Base-by-base conservation (phyloP, 2,797 vertebrate genomes). In the Valencia hispanica region DNA sequence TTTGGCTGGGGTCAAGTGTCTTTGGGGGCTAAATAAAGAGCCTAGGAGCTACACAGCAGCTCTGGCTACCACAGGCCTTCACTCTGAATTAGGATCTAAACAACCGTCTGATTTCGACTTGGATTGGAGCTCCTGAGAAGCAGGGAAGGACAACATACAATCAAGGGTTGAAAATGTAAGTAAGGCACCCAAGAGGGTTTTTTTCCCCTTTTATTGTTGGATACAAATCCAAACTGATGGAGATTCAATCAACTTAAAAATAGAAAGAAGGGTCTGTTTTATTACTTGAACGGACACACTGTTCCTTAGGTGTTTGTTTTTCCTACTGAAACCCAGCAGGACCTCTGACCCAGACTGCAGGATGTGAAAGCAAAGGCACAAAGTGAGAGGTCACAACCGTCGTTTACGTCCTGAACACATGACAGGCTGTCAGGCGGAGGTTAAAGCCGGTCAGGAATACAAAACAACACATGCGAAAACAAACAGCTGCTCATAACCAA, bases 1-100 rank as follows among this genome's bases (percentile, higher is more conserved):
- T 94, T 91, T 94, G 94, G 87, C 91, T 91, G 94, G 94, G 93
- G 92, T 91, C 91, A 92, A 91, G 88, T 84, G 89, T 92, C 84
- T 92, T 90, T 84, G 2, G 7, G 87, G 92, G 93, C 94, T 95
- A 95, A 94, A 95, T 94, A 94, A 94, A 93, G 94, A 95, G 85
- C 90, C 87, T 88, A 84, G 88, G 85, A 91, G 89, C 92, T 89
- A 86, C 86, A 85, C 86, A 88, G 84, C 84, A 32, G 84, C 85
- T 74, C 81, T 73, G 83, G 77, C 88, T 70, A 84, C 83, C 75
- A 59, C 86, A 81, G 86, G 74, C 86, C 79, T 87, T 92, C 88
- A 66, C 81, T 70, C 84, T 90, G 87, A 86, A 93, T 93, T 92
- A 91, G 84, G 86, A 91, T 93, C 87, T 88, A 86, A 93, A 89